These are phyloP conservation scores for Ectobius pallidus DNA, from an alignment of 2,888 invertebrate genomes.

Conservation along the genomic window DNA sequence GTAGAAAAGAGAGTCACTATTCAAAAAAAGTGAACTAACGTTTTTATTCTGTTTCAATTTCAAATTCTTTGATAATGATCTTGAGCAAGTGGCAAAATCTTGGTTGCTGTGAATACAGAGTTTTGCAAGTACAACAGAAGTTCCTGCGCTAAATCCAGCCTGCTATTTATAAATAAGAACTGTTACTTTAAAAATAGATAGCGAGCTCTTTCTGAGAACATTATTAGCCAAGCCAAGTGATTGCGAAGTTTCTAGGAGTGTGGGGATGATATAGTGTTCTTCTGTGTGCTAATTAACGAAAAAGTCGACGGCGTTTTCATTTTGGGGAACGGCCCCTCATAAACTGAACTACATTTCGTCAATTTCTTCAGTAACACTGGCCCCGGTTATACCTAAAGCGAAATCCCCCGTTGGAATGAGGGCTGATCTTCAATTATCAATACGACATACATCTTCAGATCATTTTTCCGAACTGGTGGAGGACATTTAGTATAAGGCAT, in stretches of 20 bases:
- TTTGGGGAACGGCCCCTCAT: not conserved
- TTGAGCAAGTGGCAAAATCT: slow-evolving; percentile 36
- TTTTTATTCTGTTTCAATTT: not conserved
- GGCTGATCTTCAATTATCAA: slow-evolving; percentile 74
- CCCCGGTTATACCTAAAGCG: slow-evolving; percentile 30
- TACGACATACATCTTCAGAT: slow-evolving; percentile 78
- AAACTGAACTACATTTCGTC: not conserved
- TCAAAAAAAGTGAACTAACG: not conserved
- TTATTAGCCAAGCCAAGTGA: not conserved
- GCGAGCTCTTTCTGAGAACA: not conserved
- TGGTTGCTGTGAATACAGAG: slow-evolving; percentile 40
- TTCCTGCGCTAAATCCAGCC: not conserved
- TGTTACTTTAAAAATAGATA: too few relatives aligned
- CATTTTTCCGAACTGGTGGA: slow-evolving; percentile 69
- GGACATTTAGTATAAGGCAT: slow-evolving; percentile 37
- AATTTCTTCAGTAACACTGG: slow-evolving; percentile 33
- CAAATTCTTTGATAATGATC: slow-evolving; percentile 36
- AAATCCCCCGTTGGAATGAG: slow-evolving; percentile 67
- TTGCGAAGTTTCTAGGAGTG: not conserved
- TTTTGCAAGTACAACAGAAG: slow-evolving; percentile 33
- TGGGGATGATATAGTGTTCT: not conserved
- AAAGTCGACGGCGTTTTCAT: not conserved
- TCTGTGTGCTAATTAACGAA: not conserved
- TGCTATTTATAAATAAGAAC: not conserved
- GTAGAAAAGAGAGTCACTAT: not conserved